Base-by-base conservation (phyloP, 2,113 vertebrate species). In the Mustela lutreola region DNA sequence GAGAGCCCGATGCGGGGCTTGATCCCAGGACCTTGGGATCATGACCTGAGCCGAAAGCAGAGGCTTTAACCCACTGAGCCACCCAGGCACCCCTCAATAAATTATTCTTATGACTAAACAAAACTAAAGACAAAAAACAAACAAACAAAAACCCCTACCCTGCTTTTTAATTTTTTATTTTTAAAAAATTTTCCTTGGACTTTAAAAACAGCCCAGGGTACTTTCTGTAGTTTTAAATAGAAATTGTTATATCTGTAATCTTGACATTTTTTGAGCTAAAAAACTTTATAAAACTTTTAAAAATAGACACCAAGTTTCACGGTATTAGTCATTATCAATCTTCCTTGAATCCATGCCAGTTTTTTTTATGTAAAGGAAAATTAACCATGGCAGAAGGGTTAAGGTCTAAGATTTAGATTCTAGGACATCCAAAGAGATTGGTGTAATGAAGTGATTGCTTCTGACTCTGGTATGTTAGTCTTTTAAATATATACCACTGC, bases 401-500 rank as follows among this genome's bases (percentile, higher is more conserved):
- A 91, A 85, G 33, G 87, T 71, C 10, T 87, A 12, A 62, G 11
- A 71, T 86, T 11, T 76, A 67, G 70, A 67, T 84, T 80, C 71
- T 80, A 33, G 53, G 62, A 95, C 50, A n/a, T 50, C 19, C 81
- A 71, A 62, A 86, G 73, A 87, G 53, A 53, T 21, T 87, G 50
- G 18, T 79, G 4, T 71, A 79, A 84, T 79, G 24, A 91, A 85
- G 12, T 62, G 82, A 80, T 60, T 70, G 19, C 53, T 78, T 95
- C 31, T 62, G 39, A 62, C 14, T 94, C 73, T 89, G 63, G 36
- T 94, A 80, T 70, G 33, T 89, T 82, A 18, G 50, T 81, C 63
- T 95, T 86, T 92, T 87, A 73, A 87, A 87, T 73, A 73, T 62
- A 86, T 81, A 87, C n/a, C 42, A 63, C n/a, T 80, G 67, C n/a